Evolutionary conservation across 2,888 invertebrate species (phyloP), one percentile per base, ranked within the genome.

Genomic region (Cheilosia grossa): DNA sequence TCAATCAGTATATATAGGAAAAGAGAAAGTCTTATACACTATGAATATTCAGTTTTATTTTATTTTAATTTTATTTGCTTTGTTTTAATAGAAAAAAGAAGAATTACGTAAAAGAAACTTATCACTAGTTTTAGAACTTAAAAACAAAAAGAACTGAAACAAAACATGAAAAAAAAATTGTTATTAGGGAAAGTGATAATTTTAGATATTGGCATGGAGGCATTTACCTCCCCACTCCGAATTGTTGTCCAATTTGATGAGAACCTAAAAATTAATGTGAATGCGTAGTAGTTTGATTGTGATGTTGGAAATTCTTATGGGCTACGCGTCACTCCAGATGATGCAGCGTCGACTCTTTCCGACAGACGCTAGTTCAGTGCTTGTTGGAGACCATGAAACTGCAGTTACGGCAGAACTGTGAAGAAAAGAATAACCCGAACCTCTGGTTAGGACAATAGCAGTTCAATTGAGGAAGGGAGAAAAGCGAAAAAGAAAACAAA

Each of bases 381-480:
- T 96, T 90, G 95, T 96, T 6, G 97, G 96, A 91, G 97, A 96
- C 97, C 98, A 98, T 54, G 96, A 94, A 49, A 97, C 97, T 49
- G 97, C 97, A 81, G 96, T 96, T 80, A 98, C 97, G 51, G 97
- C 95, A 72, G 95, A 94, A 92, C 97, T 97, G 94, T 89, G 92
- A 92, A 93, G 91, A 89, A 92, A 92, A 92, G 58, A 88, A 89
- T 87, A 81, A 80, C 64, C 82, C 67, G 74, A 63, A 69, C 73
- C 73, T 69, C 82, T 83, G 64, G 74, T 83, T 83, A 83, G 64
- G 74, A 80, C 64, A 70, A 73, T 56, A 58, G 64, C 58, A 70
- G 80, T 83, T 79, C 49, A 59, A 53, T 63, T 54, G 21, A 24
- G 40, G 51, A 27, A 56, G 51, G 51, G 33, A 24, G 53, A 15